Conservation (phyloP, 2,888 invertebrate genomes). For the Tenthredo notha region DNA sequence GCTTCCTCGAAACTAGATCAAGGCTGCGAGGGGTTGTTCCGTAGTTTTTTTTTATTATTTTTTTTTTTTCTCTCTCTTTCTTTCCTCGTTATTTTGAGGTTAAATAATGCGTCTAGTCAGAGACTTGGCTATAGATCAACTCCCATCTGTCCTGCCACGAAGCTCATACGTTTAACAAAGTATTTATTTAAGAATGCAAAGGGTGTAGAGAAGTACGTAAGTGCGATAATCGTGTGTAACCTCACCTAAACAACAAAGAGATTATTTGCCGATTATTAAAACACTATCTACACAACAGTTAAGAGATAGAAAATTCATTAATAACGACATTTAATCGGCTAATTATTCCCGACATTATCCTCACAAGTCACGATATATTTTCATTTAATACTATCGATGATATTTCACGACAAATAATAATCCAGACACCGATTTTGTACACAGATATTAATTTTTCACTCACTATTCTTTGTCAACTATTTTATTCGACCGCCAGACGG, state of each 20-base stretch:
- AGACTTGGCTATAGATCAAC: background rate
- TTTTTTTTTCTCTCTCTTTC: no score
- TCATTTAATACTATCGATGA: background rate
- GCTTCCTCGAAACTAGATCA: conserved; percentile 9
- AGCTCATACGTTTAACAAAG: background rate
- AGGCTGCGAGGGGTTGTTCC: conserved; percentile 6
- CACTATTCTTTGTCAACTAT: conserved; percentile 21
- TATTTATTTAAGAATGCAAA: background rate
- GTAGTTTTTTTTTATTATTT: background rate
- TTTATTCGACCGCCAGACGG: conserved; percentile 56
- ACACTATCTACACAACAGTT: background rate
- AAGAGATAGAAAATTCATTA: conserved; percentile 12
- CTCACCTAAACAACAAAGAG: conserved; percentile 50
- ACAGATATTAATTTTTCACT: background rate
- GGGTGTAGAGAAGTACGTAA: background rate
- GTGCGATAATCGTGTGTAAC: background rate
- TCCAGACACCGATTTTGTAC: background rate
- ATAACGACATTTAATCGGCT: background rate
- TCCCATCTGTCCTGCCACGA: background rate
- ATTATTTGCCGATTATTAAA: background rate
- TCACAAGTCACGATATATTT: conserved; percentile 13
- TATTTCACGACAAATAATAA: background rate
- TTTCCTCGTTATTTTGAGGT: background rate
- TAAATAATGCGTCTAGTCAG: background rate
- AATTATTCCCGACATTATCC: conserved; percentile 12